Evolutionary conservation across 2,888 invertebrate genomes (phyloP).

Genomic region (Andrena chrysosceles): DNA sequence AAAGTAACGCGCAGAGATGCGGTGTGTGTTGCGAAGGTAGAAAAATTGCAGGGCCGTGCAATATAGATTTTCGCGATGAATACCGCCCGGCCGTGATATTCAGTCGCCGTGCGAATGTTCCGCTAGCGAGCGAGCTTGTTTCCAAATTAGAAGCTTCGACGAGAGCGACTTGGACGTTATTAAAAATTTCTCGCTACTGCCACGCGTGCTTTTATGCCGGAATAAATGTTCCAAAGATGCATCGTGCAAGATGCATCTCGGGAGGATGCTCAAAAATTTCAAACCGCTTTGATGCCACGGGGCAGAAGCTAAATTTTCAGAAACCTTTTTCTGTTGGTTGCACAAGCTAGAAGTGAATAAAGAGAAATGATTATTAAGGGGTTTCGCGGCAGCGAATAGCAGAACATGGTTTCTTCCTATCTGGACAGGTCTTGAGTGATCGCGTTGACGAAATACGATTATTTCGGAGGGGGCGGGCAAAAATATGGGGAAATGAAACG

Average conservation of each 20-base stretch:
- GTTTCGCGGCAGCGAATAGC: too few species aligned
- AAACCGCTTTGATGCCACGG: not conserved
- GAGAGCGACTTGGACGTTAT: conserved; percentile 50
- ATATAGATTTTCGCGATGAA: conserved; percentile 63
- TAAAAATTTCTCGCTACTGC: conserved; percentile 55
- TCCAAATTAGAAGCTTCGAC: conserved; percentile 57
- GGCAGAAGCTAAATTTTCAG: too few species aligned
- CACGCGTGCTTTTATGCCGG: conserved; percentile 15
- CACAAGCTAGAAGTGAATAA: not conserved
- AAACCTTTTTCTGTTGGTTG: not conserved
- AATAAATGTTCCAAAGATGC: not conserved
- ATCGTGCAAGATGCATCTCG: not conserved
- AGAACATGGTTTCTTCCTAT: conserved; percentile 8
- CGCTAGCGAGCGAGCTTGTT: conserved; percentile 48
- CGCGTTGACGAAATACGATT: conserved; percentile 16
- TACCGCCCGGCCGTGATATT: conserved; percentile 47
- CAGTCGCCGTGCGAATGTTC: conserved; percentile 42
- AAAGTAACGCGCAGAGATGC: conserved; percentile 5
- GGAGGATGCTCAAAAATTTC: not conserved
- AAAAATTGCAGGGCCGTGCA: conserved; percentile 55
- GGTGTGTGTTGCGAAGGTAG: conserved; percentile 41
- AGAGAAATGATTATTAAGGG: too few species aligned
- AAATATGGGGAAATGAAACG: conserved; percentile 52
- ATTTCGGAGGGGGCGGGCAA: conserved; percentile 16
- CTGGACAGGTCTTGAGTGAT: conserved; percentile 18